Conservation (phyloP, 2,797 vertebrate genomes). For the Dendrocincla fuliginosa region DNA sequence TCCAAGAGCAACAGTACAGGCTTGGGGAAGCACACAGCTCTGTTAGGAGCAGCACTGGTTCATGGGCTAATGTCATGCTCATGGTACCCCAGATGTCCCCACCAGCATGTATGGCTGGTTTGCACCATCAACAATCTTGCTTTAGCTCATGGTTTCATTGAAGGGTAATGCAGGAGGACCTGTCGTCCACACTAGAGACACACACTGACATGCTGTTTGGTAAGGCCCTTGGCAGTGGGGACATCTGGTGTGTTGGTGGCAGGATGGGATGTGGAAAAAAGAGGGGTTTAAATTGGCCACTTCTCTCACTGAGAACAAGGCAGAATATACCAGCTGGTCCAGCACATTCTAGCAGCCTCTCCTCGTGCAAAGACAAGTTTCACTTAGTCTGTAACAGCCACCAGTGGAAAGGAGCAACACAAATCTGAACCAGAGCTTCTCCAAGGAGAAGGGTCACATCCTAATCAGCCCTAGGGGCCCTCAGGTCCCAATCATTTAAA, state of each 20-base stretch:
- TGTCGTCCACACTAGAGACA: accelerated
- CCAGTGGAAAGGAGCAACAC: neutral
- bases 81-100: neutral
- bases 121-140: neutral
- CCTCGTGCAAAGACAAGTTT: neutral
- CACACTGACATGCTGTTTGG: neutral
- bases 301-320: neutral
- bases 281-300: neutral
- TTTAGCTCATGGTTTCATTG: neutral
- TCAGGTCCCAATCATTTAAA: neutral
- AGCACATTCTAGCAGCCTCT: neutral
- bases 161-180: neutral
- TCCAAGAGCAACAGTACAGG: accelerated
- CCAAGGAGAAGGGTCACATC: neutral
- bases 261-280: neutral
- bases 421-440: neutral
- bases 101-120: neutral
- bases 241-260: neutral
- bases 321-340: neutral
- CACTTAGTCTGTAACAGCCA: neutral
- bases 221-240: neutral
- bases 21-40: neutral
- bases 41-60: neutral
- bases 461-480: neutral
- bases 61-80: neutral